Evolutionary conservation across 2,113 vertebrate species (phyloP).

Genomic region (Parus major): DNA sequence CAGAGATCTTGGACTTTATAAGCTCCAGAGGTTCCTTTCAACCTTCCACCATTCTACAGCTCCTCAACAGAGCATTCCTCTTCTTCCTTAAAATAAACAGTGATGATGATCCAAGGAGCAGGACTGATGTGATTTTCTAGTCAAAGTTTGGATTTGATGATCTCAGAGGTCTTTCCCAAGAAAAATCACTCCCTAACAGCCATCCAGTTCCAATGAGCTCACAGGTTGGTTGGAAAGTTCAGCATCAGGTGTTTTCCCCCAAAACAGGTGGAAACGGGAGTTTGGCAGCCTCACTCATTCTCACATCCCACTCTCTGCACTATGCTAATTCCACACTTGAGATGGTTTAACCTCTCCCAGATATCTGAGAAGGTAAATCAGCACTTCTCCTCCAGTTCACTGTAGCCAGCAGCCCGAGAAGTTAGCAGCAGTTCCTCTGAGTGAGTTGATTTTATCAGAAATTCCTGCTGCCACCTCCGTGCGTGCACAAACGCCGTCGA

Average conservation of each 20-base stretch:
- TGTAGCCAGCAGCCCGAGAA: not conserved
- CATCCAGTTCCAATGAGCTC: not conserved
- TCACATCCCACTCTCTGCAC: not conserved
- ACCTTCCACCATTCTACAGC: not conserved
- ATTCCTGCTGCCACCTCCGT: not conserved
- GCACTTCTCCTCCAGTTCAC: not conserved
- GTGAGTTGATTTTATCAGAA: constrained; percentile 12
- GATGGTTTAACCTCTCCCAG: not conserved
- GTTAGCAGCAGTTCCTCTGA: not conserved
- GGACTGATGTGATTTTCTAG: not conserved
- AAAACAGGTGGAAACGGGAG: not conserved
- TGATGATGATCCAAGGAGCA: not conserved
- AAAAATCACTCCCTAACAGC: not conserved
- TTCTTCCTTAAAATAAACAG: not conserved
- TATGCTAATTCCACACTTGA: not conserved
- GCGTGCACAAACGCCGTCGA: accelerated
- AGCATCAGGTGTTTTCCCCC: not conserved
- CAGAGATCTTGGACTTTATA: not conserved
- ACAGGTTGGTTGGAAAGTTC: not conserved
- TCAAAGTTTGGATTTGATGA: not conserved
- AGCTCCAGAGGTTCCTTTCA: not conserved
- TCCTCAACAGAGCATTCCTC: not conserved
- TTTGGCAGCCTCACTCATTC: not conserved
- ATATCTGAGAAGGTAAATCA: not conserved
- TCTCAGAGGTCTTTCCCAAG: not conserved